Evolutionary conservation across 2,113 vertebrate genomes (phyloP).

Genomic region (Scomber scombrus): DNA sequence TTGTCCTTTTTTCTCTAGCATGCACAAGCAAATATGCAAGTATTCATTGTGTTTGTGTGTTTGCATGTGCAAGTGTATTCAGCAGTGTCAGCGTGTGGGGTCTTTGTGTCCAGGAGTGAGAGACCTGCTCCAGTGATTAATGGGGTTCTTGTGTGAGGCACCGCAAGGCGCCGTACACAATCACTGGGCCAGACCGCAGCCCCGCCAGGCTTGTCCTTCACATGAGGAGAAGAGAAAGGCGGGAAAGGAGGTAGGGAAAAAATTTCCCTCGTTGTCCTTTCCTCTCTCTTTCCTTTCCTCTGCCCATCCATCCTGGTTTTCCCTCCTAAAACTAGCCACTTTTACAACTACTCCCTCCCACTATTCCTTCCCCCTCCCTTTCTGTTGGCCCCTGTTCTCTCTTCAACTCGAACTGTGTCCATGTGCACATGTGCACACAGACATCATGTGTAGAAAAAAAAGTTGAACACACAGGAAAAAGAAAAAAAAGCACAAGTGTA

Average conservation of each 20-base stretch:
- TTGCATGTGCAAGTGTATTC: conserved; percentile 66
- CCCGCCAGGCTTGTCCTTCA: conserved; percentile 85
- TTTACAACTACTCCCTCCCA: conserved; percentile 57
- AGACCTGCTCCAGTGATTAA: conserved; percentile 86
- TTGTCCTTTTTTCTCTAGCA: conserved; percentile 12
- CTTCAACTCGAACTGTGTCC: conserved; percentile 52
- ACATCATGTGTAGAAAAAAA: conserved; percentile 4
- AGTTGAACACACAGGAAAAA: conserved; percentile 23
- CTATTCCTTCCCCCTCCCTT: conserved; percentile 42
- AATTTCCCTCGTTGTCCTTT: conserved; percentile 66
- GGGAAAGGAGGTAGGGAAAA: conserved; percentile 60
- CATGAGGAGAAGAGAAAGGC: conserved; percentile 79
- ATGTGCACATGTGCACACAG: conserved; percentile 42
- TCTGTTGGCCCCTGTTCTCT: conserved; percentile 50
- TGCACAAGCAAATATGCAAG: conserved; percentile 43
- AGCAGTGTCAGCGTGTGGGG: conserved; percentile 74
- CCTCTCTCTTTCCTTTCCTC: conserved; percentile 64
- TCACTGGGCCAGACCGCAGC: conserved; percentile 79
- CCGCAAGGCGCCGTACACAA: conserved; percentile 82
- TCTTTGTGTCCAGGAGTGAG: conserved; percentile 81
- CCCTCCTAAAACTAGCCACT: conserved; percentile 51
- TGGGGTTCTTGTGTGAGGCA: conserved; percentile 83
- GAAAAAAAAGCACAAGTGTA: conserved; percentile 8
- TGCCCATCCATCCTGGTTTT: conserved; percentile 70
- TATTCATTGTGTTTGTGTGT: conserved; percentile 62